Evolutionary conservation across 1,140 invertebrate species (phyloP), one percentile per base, ranked within the genome.

Genomic region (Anoplophora glabripennis): DNA sequence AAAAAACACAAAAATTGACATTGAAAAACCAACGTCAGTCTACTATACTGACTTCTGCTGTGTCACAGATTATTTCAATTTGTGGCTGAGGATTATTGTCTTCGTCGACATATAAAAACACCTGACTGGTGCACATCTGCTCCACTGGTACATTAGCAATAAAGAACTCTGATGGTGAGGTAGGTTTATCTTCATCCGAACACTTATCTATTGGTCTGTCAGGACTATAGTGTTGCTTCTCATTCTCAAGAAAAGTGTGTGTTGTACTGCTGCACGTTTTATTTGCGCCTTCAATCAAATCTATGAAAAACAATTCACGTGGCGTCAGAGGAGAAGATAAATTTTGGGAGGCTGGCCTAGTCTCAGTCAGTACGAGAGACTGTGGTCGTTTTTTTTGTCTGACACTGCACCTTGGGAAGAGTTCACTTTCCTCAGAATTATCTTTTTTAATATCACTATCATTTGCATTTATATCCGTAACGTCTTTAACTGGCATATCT

Each of bases 291-390:
- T 64, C 63, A 46, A 76, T 72, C 4, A 79, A 53, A 69, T 79
- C 76, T 5, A 69, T 71, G 46, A 79, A 78, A 51, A 78, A 79
- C 18, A 77, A 54, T 54, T 78, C 73, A 18, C 77, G 64, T 1
- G 77, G 77, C 1, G 75, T 75, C 38, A 77, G 56, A 4, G 74
- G 65, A 49, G 62, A 59, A 46, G 61, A 52, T 10, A 46, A 41
- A 15, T 49, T 58, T 52, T 63, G 57, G 3, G 57, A 59, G 3
- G 36, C 11, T 4, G 57, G 57, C 5, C 21, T 28, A 28, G 21
- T 34, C 41, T 44, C 9, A 12, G 18, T 35, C 1, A 12, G 14
- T 36, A 57, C 45, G 4, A 40, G 11, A n/a, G 38, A 40, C 9
- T 40, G 11, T n/a, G 53, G 11, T 35, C 18, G 4, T 14, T 35